phyloP scores from a whole-genome alignment of 2,888 invertebrate genomes.

The Dryococelus australis region DNA sequence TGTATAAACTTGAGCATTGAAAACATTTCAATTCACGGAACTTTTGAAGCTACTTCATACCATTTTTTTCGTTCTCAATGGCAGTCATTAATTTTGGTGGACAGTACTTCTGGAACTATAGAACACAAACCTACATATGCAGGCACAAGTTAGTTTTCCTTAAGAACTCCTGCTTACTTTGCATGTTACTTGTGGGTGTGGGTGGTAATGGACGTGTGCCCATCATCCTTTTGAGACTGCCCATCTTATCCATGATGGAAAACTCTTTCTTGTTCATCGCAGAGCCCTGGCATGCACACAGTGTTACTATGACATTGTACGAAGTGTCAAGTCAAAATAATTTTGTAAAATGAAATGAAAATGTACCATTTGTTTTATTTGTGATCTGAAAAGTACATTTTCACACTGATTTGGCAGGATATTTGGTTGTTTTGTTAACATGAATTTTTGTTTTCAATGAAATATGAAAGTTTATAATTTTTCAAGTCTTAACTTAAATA shows the following conservation, averaged over 20 bases:
- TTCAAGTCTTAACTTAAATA: too few relatives aligned
- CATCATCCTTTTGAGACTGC: slow-evolving; percentile 58
- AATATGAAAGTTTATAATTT: too few relatives aligned
- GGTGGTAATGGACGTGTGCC: slow-evolving; percentile 65
- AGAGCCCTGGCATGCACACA: slow-evolving; percentile 45
- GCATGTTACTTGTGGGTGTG: slow-evolving; percentile 56
- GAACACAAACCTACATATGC: background rate
- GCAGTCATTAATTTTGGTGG: background rate
- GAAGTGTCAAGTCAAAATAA: background rate
- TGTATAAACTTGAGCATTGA: too few relatives aligned
- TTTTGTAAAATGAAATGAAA: background rate
- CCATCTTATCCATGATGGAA: slow-evolving; percentile 61
- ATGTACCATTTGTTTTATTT: background rate
- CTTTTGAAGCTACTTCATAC: background rate
- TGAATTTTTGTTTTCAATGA: too few relatives aligned
- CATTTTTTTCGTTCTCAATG: background rate
- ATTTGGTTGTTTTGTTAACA: background rate
- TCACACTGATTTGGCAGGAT: background rate
- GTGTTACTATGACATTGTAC: slow-evolving; percentile 28
- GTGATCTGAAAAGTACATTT: background rate
- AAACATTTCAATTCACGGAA: background rate
- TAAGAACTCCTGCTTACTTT: slow-evolving; percentile 37
- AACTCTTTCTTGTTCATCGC: slow-evolving; percentile 52
- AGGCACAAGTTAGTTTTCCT: background rate
- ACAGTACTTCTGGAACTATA: background rate